Evolutionary conservation across 2,888 invertebrate genomes (phyloP).

Genomic region (Epicampocera succincta): DNA sequence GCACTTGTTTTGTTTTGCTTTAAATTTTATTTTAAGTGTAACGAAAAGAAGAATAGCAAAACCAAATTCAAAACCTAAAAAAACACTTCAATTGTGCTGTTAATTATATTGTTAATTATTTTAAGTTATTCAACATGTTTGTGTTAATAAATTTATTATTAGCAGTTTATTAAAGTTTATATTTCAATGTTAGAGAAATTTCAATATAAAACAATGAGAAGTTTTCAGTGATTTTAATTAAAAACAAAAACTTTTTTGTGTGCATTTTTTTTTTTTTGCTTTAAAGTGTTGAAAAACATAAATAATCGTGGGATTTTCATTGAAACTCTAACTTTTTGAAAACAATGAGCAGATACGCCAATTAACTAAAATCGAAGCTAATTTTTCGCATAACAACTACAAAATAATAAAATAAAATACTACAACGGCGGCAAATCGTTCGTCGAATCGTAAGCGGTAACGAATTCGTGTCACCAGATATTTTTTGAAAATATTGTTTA

Average conservation of each 20-base stretch:
- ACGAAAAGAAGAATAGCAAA: background rate
- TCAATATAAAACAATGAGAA: constrained; percentile 32
- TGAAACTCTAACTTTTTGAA: background rate
- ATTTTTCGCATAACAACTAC: background rate
- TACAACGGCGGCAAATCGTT: too few relatives aligned
- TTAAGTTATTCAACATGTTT: constrained; percentile 22
- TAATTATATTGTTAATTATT: constrained; percentile 4
- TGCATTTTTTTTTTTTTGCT: constrained; percentile 4
- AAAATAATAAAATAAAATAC: too few relatives aligned
- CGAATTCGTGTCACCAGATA: too few relatives aligned
- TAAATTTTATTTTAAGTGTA: constrained; percentile 12
- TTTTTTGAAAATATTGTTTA: too few relatives aligned
- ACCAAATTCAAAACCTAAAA: background rate
- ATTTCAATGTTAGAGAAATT: constrained; percentile 12
- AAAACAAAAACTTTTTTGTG: background rate
- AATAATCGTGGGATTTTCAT: constrained; percentile 42
- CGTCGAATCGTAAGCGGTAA: too few relatives aligned
- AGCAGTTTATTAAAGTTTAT: constrained; percentile 29
- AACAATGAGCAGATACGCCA: constrained; percentile 20
- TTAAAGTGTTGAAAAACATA: constrained; percentile 10
- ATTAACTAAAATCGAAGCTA: background rate
- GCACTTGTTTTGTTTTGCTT: constrained; percentile 27
- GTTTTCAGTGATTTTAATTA: constrained; percentile 28
- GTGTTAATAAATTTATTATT: constrained; percentile 35
- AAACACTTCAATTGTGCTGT: constrained; percentile 7